These are phyloP conservation scores for Nemoura dubitans DNA, from an alignment of 2,888 invertebrate genomes.

Conservation along the genomic window DNA sequence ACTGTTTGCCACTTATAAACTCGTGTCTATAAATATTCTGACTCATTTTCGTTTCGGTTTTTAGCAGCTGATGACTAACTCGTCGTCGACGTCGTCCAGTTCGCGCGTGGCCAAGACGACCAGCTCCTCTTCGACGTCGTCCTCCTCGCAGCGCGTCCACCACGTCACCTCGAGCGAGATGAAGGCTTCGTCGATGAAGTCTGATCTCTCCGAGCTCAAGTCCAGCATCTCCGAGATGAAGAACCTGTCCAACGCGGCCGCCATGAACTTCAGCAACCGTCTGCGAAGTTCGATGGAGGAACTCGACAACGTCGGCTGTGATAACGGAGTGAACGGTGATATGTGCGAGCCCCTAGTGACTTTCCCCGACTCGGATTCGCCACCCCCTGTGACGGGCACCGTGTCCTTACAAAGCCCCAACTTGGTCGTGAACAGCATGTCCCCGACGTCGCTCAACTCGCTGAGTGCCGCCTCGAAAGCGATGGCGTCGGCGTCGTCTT, in stretches of 20 bases:
- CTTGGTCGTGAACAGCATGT: slow-evolving; percentile 53
- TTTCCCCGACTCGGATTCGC: slow-evolving; percentile 80
- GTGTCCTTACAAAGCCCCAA: slow-evolving; percentile 58
- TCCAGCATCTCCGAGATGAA: slow-evolving; percentile 90
- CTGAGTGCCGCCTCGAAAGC: slow-evolving; percentile 49
- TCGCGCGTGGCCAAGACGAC: slow-evolving; percentile 63
- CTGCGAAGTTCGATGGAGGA: slow-evolving; percentile 81
- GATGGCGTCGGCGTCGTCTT: slow-evolving; percentile 54
- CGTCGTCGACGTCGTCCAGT: slow-evolving; percentile 52
- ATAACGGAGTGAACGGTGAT: slow-evolving; percentile 55
- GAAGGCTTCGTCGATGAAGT: slow-evolving; percentile 84
- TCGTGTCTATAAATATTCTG: slow-evolving; percentile 1
- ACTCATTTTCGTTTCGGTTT: slow-evolving; percentile 35
- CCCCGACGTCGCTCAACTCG: slow-evolving; percentile 15
- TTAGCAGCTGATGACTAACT: slow-evolving; percentile 58
- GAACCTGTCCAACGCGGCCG: slow-evolving; percentile 64
- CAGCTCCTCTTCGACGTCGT: slow-evolving; percentile 59
- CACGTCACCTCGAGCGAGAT: slow-evolving; percentile 73
- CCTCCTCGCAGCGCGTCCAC: slow-evolving; percentile 65
- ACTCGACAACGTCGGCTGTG: slow-evolving; percentile 58
- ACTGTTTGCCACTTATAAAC: background rate
- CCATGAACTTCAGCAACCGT: slow-evolving; percentile 60
- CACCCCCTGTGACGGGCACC: slow-evolving; percentile 60
- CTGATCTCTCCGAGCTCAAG: slow-evolving; percentile 80
- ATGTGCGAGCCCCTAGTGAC: slow-evolving; percentile 76